Evolutionary conservation across 2,113 vertebrate genomes (phyloP).

Genomic region (Clupea harengus): DNA sequence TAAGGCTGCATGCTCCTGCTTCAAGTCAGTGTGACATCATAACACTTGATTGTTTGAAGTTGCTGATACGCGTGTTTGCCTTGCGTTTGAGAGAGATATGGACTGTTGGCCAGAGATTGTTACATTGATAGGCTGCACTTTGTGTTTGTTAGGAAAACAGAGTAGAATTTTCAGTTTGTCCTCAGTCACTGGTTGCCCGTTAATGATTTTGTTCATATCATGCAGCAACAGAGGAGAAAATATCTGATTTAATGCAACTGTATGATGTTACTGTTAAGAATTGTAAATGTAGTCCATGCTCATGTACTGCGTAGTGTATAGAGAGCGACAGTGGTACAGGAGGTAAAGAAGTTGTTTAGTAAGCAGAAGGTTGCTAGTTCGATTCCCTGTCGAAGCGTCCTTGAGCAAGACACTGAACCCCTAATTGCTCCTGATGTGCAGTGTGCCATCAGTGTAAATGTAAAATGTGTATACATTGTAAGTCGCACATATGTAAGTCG

Average conservation of each 20-base stretch:
- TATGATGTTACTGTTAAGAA: neutral
- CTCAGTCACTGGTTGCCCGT: neutral
- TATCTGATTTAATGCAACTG: neutral
- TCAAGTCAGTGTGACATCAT: neutral
- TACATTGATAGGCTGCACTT: neutral
- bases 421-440: too few relatives aligned
- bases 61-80: neutral
- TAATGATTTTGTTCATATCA: neutral
- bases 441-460: too few relatives aligned
- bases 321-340: too few relatives aligned
- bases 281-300: neutral
- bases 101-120: neutral
- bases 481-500: too few relatives aligned
- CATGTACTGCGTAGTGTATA: neutral
- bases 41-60: neutral
- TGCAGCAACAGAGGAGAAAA: neutral
- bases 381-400: too few relatives aligned
- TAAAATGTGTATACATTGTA: too few relatives aligned
- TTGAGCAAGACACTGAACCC: too few relatives aligned
- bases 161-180: neutral
- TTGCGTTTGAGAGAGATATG: neutral
- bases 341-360: too few relatives aligned
- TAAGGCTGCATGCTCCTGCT: neutral
- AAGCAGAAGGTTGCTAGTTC: too few relatives aligned
- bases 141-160: neutral